Conservation (phyloP, 2,113 vertebrate species). For the Oncorhynchus masou region DNA sequence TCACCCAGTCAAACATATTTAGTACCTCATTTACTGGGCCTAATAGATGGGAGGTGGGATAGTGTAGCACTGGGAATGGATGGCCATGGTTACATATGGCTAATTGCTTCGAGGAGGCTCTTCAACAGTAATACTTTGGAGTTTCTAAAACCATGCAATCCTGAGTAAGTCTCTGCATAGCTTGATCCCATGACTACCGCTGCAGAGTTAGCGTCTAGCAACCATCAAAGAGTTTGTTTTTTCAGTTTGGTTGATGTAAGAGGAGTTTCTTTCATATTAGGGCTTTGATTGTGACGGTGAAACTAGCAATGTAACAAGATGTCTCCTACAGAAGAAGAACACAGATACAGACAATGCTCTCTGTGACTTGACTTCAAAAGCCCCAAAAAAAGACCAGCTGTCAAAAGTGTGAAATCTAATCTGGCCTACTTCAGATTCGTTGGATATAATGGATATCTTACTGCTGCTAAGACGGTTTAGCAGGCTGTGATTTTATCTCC, state of each 20-base stretch:
- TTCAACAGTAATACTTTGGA: constrained; percentile 16
- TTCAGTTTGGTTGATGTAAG: constrained; percentile 25
- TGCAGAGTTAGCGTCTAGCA: constrained; percentile 26
- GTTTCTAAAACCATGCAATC: background rate
- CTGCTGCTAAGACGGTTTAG: constrained; percentile 28
- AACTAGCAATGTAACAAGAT: constrained; percentile 14
- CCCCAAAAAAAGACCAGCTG: background rate
- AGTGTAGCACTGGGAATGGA: background rate
- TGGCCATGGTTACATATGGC: background rate
- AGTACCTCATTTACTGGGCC: constrained; percentile 27
- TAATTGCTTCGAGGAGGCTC: background rate
- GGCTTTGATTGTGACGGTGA: constrained; percentile 43
- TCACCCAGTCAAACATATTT: constrained; percentile 29
- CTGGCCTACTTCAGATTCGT: constrained; percentile 51
- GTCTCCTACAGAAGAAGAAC: constrained; percentile 26
- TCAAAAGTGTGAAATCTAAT: constrained; percentile 51
- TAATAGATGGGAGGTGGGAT: constrained; percentile 8
- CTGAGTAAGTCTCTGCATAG: background rate
- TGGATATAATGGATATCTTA: constrained; percentile 52
- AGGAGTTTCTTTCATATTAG: constrained; percentile 1
- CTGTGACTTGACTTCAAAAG: constrained; percentile 28
- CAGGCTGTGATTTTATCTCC: constrained; percentile 20
- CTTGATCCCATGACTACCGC: constrained; percentile 16
- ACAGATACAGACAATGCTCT: constrained; percentile 7
- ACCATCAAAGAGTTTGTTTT: constrained; percentile 37